Evolutionary conservation across 2,113 vertebrate genomes (phyloP), one percentile per base, ranked within the genome.

Genomic region (Dipodomys ordii): DNA sequence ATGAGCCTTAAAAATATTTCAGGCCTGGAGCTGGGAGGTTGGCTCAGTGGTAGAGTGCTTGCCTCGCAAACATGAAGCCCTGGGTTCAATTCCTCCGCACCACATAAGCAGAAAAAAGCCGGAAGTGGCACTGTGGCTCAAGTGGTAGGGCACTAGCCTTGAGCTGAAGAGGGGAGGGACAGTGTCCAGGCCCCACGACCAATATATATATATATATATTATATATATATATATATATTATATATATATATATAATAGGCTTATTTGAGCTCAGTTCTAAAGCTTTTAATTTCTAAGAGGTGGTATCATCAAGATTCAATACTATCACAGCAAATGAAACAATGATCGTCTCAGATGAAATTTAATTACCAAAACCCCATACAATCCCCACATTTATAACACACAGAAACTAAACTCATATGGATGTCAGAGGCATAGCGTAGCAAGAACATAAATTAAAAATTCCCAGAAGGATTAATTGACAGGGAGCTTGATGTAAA

Each of bases 401-500:
- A 94, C 95, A 73, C 13, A 93, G 74, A 23, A 83, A 88, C 69
- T 79, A 87, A 88, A 79, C 20, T 80, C 83, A 71, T 77, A 94
- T 46, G n/a, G 11, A 76, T 88, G 7, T 93, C 83, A 87, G 15
- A 90, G n/a, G 13, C 67, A 86, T 35, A 85, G 46, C 28, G 92
- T 90, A 95, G 28, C 53, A 93, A 80, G 30, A 82, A 11, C 83
- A 90, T 94, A 96, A 92, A 85, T 95, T 64, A 69, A 68, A 86
- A 94, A 74, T n/a, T 74, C 69, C 62, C n/a, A 35, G 3, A 23
- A 96, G 44, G 67, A 94, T 90, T 95, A 91, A 95, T 67, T 93
- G 96, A 97, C 92, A 95, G 65, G 30, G 73, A 93, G 20, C 65
- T 88, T 92, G 68, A 87, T 90, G 93, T 96, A 96, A 96, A 96